phyloP scores from a whole-genome alignment of 2,888 invertebrate genomes.

The Lumbricus terrestris region DNA sequence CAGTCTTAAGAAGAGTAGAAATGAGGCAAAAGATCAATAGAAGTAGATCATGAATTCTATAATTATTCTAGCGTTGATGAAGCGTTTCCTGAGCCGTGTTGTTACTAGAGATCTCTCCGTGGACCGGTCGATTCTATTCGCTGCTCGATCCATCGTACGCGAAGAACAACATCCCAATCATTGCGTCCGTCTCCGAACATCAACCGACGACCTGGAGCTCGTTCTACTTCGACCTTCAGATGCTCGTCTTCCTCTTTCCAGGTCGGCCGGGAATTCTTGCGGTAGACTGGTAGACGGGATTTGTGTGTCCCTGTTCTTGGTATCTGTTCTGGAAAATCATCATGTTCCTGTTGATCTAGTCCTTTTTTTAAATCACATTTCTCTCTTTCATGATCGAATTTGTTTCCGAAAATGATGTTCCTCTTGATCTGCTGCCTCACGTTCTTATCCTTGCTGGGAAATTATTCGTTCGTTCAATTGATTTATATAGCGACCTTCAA shows the following conservation, averaged over 20 bases:
- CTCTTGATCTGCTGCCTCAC: no score
- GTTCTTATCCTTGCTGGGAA: no score
- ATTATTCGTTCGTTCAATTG: no score
- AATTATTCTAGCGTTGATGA: no score
- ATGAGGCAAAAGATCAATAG: no score
- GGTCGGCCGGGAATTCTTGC: background rate
- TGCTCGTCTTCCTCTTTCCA: slow-evolving; percentile 89
- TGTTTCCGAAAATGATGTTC: no score
- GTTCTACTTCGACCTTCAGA: slow-evolving; percentile 86
- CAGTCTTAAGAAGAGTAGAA: no score
- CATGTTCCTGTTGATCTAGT: no score
- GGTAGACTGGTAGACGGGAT: background rate
- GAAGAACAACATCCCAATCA: slow-evolving; percentile 97
- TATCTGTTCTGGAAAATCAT: background rate
- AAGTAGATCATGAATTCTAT: no score
- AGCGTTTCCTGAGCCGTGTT: background rate
- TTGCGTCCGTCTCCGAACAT: slow-evolving; percentile 95
- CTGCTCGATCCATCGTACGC: slow-evolving; percentile 94
- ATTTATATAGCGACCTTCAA: no score
- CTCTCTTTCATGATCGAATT: no score
- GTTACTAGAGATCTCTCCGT: slow-evolving; percentile 83
- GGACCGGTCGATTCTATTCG: slow-evolving; percentile 97
- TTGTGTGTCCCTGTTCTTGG: background rate
- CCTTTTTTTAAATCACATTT: no score
- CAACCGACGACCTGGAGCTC: slow-evolving; percentile 98